These are phyloP conservation scores for Hemicentrotus pulcherrimus DNA, from an alignment of 35 echinoderm and acorn worm genomes.

Conservation along the genomic window DNA sequence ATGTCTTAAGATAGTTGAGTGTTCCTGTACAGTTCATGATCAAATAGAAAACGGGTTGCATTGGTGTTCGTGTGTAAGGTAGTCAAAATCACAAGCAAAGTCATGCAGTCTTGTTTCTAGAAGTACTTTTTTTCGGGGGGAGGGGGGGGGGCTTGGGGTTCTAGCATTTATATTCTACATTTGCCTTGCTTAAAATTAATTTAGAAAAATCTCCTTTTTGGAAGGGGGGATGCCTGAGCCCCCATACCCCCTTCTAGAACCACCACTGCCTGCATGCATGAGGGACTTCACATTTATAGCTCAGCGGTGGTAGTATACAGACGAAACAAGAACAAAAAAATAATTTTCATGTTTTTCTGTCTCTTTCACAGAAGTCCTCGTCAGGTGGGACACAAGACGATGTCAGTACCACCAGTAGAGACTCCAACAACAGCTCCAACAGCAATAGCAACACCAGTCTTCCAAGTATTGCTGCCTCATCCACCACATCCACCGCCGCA, in stretches of 20 bases:
- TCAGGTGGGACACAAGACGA: slow-evolving; percentile 58
- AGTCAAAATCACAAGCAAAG: not conserved
- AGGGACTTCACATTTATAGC: no score
- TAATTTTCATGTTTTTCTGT: not conserved
- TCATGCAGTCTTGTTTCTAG: no score
- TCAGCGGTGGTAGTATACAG: no score
- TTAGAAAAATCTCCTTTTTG: no score
- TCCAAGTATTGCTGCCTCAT: not conserved
- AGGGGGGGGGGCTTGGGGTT: not conserved
- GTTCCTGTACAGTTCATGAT: not conserved
- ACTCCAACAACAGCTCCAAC: slow-evolving; percentile 50
- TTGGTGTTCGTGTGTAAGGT: not conserved
- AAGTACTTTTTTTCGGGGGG: no score
- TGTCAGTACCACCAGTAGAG: slow-evolving; percentile 59
- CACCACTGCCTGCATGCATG: no score
- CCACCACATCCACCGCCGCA: not conserved
- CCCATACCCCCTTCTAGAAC: no score
- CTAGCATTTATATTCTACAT: no score
- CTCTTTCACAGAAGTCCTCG: slow-evolving; percentile 25
- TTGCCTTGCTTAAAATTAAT: no score
- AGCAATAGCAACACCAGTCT: slow-evolving; percentile 57
- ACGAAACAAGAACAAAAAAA: no score
- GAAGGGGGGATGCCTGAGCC: no score
- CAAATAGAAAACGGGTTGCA: not conserved
- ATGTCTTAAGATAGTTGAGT: not conserved